Base-by-base conservation (phyloP, 2,888 invertebrate genomes). In the Leucophenga montana region DNA sequence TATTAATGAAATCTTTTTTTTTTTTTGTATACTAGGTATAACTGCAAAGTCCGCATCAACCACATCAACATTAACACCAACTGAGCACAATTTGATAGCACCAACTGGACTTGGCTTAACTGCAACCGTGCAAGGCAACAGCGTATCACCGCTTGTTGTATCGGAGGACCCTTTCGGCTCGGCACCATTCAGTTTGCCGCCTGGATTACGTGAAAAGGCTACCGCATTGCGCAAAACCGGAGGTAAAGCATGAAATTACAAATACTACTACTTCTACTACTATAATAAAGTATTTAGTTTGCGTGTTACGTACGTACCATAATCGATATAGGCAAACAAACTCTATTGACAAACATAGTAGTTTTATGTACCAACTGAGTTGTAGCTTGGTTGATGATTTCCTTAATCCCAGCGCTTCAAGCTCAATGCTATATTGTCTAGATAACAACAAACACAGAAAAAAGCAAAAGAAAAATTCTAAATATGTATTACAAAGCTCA, bases 121-220 rank as follows among this genome's bases (percentile, higher is more conserved):
- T 0, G 78, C 82, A 6, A 4, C 66, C 72, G 75, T 78, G 39
- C 61, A 64, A 14, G 16, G n/a, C 8, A 46, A 20, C 48, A 46
- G 46, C 48, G 27, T 66, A 16, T 68, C 77, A n/a, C 76, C 83
- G 67, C 90, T 91, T 65, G 85, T 90, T 69, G 53, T 78, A n/a
- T 89, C 91, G 4, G 92, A 93, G 84, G 94, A 94, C 89, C 95
- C 95, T 16, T 95, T 95, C 88, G 93, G 94, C 80, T 93, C 94
- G 78, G 95, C 95, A 70, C 95, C 95, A 20, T 95, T 95, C 87
- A 94, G 92, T 89, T 90, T 93, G 87, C 93, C 93, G 59, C 88
- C 89, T 68, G 89, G 89, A 72, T 84, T 90, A 76, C 89, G 90
- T 71, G 89, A 89, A 78, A 89, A 88, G 80, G 87, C 89, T 20